phyloP scores from a whole-genome alignment of 2,888 invertebrate species.

The Macrophya alboannulata region DNA sequence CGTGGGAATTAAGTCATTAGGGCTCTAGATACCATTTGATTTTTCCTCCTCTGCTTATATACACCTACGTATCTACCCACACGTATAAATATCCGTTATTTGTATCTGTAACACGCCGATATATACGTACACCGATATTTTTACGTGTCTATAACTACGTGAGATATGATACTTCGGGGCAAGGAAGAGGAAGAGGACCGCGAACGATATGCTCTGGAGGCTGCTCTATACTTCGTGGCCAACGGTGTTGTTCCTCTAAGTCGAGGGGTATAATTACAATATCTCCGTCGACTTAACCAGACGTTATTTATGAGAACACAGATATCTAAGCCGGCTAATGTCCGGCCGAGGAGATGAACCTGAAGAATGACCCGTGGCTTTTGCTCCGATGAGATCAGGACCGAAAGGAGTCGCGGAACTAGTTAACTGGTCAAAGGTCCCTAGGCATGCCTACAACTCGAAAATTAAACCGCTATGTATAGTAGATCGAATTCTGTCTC shows the following conservation, averaged over 20 bases:
- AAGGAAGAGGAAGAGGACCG: neutral
- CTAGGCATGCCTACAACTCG: constrained; percentile 42
- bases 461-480: constrained; percentile 49
- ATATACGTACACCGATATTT: neutral
- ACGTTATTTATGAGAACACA: constrained; percentile 55
- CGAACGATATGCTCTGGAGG: neutral
- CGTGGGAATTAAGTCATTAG: constrained; percentile 51
- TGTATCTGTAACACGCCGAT: neutral
- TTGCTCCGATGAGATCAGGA: constrained; percentile 55
- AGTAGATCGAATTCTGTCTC: constrained; percentile 37
- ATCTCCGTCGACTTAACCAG: constrained; percentile 51
- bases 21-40: constrained; percentile 13
- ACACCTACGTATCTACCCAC: neutral
- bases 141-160: neutral
- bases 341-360: constrained; percentile 50
- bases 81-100: neutral
- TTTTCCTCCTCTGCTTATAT: neutral
- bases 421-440: constrained; percentile 56
- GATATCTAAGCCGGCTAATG: constrained; percentile 50
- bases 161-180: constrained; percentile 19
- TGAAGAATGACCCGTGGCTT: constrained; percentile 54
- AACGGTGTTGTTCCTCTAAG: constrained; percentile 39
- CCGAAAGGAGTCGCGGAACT: constrained; percentile 55
- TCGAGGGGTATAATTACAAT: constrained; percentile 52
- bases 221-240: constrained; percentile 47